Base-by-base conservation (phyloP, 2,113 vertebrate genomes). In the Gobius niger region DNA sequence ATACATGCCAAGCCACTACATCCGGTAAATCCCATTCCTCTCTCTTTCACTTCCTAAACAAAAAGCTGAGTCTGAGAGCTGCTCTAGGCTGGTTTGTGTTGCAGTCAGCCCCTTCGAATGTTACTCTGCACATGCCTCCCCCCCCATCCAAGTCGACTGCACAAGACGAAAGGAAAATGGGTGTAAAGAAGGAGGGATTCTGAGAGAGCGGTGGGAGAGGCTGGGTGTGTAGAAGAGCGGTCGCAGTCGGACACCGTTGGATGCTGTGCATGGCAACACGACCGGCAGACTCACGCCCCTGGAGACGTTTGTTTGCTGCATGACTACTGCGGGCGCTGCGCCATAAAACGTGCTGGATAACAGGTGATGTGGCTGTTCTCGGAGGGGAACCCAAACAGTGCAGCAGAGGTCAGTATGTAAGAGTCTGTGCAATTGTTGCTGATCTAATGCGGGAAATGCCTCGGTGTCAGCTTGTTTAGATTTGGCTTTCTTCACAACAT, bases 181-280 rank as follows among this genome's bases (percentile, higher is more conserved):
- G 74, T 76, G 83, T 75, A 79, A 80, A 83, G 82, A 88, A 77
- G 82, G 81, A 86, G 73, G 74, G 82, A 84, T 81, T 78, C 66
- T 42, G 82, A 70, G 77, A 76, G 72, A 57, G 80, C 76, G 62
- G 75, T 65, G 80, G 42, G 70, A 66, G 76, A 76, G 66, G 63
- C 65, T 51, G 80, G 77, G 80, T 61, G 79, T 85, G 90, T 85
- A 91, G 91, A 88, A 87, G 82, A 89, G 85, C 86, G 2, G 56
- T 7, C 11, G 42, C 49, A 10, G 79, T 80, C 88, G 81, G 85
- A 85, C 85, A 72, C 64, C 72, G 60, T 82, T 75, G 63, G 47
- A 88, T 80, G 44, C 79, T 72, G 75, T 67, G 76, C 73, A 75
- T 78, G 82, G 7, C 2, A 54, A 34, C 11, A 40, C 12, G 66